Evolutionary conservation across 1,140 invertebrate species (phyloP), one percentile per base, ranked within the genome.

Genomic region (Caenorhabditis remanei): DNA sequence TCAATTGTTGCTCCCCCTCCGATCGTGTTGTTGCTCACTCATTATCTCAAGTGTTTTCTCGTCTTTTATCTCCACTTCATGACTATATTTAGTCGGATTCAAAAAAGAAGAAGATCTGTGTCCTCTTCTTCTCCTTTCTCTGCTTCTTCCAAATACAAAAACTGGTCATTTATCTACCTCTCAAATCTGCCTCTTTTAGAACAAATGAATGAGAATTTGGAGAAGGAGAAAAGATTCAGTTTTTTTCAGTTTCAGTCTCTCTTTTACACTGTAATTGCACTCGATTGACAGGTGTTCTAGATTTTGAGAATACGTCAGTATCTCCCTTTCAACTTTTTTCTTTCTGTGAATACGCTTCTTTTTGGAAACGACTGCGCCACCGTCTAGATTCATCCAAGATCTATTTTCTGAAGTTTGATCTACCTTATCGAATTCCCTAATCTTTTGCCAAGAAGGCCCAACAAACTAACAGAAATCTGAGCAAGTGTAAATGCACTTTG

Each of bases 101-200:
- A 13, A 41, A 4, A 58, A 4, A n/a, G 56, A 58, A 32, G 32
- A 32, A 32, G 32, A 32, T 32, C 32, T 32, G 32, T 32, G 32
- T 58, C 19, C 16, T n/a, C 2, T 7, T 58, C 7, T n/a, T n/a
- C n/a, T 41, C 63, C 8, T 32, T 41, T 41, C 63, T 32, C 63
- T 67, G 24, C 40, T 14, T 67, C 24, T 67, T 41, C 63, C 21
- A 67, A 40, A 9, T 41, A 16, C 21, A 46, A 75, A 71, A 75
- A 48, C 67, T 75, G 41, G 67, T 16, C 67, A 75, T 75, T 75
- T 75, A 48, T 75, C 67, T 48, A 46, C 43, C 67, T 67, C 11
- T 41, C 8, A 40, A 2, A 41, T 75, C 67, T 75, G 4, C n/a
- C 16, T 58, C n/a, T n/a, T 16, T 16, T 16, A 8, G n/a, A 58